Percentiles rank a stretch among this genome's conserved stretches.
These are phyloP conservation scores for Plebejus argus DNA, from an alignment of 2,888 invertebrate species.

Conservation along the genomic window DNA sequence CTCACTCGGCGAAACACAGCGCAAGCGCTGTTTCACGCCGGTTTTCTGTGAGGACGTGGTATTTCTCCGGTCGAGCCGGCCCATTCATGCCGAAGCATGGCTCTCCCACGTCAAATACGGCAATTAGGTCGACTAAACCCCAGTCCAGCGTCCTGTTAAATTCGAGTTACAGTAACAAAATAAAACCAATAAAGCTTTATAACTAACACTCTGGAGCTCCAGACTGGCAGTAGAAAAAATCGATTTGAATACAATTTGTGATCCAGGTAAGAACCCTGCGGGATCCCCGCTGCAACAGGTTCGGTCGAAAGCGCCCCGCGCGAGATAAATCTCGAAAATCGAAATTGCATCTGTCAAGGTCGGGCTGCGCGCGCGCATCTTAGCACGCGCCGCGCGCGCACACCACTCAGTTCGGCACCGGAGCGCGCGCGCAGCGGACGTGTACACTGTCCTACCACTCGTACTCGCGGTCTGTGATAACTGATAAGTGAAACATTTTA, in stretches of 20 bases:
- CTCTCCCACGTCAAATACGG: no score
- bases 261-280: slow-evolving; percentile 37
- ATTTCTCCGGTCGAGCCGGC: no score
- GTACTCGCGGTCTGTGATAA: slow-evolving; percentile 17
- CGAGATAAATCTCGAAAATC: slow-evolving; percentile 67
- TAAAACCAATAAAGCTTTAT: neutral
- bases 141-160: neutral
- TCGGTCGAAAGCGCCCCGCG: slow-evolving; percentile 40
- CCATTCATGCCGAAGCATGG: no score
- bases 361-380: slow-evolving; percentile 54
- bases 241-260: slow-evolving; percentile 13
- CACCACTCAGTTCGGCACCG: slow-evolving; percentile 51
- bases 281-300: slow-evolving; percentile 40
- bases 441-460: neutral
- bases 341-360: slow-evolving; percentile 62
- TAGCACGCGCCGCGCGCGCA: slow-evolving; percentile 38
- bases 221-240: slow-evolving; percentile 3
- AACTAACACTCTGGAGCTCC: neutral
- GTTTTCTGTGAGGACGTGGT: no score
- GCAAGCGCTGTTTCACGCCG: no score
- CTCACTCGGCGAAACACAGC: no score
- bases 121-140: neutral
- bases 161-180: neutral
- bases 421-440: slow-evolving; percentile 47
- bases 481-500: slow-evolving; percentile 17